phyloP scores from a whole-genome alignment of 2,888 invertebrate genomes.

The Crematogaster levior region DNA sequence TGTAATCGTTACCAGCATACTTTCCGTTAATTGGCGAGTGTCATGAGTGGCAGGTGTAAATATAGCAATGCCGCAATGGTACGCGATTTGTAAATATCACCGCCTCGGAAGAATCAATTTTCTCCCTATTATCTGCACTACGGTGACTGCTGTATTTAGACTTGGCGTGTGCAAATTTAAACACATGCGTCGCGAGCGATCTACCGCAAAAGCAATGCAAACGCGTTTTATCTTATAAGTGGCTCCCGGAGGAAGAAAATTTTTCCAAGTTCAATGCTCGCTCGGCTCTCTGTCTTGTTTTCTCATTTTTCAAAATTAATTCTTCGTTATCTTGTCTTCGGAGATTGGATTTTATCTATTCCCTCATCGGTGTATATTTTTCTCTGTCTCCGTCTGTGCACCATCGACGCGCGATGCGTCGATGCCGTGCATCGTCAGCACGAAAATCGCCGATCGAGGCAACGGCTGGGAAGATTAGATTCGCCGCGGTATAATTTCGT shows the following conservation, averaged over 20 bases:
- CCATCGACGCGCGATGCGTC: background rate
- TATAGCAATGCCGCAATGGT: slow-evolving; percentile 51
- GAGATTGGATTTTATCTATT: background rate
- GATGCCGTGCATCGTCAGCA: slow-evolving; percentile 10
- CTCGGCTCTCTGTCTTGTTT: background rate
- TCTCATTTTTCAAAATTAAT: background rate
- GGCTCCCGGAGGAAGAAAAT: background rate
- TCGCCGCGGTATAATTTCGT: slow-evolving; percentile 58
- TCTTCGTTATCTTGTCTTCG: background rate
- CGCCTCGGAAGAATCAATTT: slow-evolving; percentile 38
- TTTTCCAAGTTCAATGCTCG: background rate
- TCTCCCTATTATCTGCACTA: slow-evolving; percentile 24
- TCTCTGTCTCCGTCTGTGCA: background rate
- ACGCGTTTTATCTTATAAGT: background rate
- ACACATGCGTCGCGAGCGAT: background rate
- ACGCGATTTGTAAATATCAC: slow-evolving; percentile 42
- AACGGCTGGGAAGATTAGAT: slow-evolving; percentile 63
- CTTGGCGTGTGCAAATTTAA: slow-evolving; percentile 22
- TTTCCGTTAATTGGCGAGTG: slow-evolving; percentile 31
- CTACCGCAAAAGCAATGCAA: background rate
- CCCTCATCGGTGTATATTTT: background rate
- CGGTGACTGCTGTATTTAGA: slow-evolving; percentile 14
- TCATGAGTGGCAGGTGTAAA: slow-evolving; percentile 48
- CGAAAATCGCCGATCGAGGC: slow-evolving; percentile 56
- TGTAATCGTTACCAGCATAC: slow-evolving; percentile 48